These are phyloP conservation scores for Parazoanthus swiftii DNA, from an alignment of 92 coral and sea anemone species.

Conservation along the genomic window DNA sequence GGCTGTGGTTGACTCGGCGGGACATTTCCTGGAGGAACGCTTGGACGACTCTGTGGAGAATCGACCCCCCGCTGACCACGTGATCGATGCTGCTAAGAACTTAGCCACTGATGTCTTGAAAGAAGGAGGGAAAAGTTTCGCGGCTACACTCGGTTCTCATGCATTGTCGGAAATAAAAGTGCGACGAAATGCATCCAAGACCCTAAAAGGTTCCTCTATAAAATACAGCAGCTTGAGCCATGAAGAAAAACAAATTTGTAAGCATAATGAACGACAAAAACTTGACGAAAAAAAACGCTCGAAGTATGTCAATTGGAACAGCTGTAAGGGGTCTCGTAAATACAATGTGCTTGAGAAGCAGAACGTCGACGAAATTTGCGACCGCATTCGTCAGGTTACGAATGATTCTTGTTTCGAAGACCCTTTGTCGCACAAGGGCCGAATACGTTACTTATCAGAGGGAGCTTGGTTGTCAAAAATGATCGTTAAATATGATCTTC, in stretches of 20 bases:
- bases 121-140: background rate
- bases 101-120: background rate
- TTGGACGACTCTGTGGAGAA: slow-evolving; percentile 54
- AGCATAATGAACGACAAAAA: background rate
- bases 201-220: slow-evolving; percentile 2
- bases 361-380: background rate
- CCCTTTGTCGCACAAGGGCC: background rate
- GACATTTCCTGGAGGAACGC: slow-evolving; percentile 50
- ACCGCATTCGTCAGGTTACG: background rate
- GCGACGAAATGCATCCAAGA: background rate
- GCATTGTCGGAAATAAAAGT: slow-evolving; percentile 5
- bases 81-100: slow-evolving; percentile 17
- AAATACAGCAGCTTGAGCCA: background rate
- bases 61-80: slow-evolving; percentile 45
- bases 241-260: background rate
- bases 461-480: slow-evolving; percentile 55
- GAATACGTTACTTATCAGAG: slow-evolving; percentile 44
- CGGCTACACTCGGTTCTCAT: slow-evolving; percentile 8
- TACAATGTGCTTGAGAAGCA: background rate
- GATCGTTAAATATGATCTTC: slow-evolving; percentile 35
- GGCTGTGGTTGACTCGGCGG: slow-evolving; percentile 13
- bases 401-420: background rate
- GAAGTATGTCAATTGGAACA: background rate
- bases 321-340: background rate
- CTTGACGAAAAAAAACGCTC: slow-evolving; percentile 9